phyloP scores from a whole-genome alignment of 1,140 invertebrate genomes.

The Cephus cinctus region DNA sequence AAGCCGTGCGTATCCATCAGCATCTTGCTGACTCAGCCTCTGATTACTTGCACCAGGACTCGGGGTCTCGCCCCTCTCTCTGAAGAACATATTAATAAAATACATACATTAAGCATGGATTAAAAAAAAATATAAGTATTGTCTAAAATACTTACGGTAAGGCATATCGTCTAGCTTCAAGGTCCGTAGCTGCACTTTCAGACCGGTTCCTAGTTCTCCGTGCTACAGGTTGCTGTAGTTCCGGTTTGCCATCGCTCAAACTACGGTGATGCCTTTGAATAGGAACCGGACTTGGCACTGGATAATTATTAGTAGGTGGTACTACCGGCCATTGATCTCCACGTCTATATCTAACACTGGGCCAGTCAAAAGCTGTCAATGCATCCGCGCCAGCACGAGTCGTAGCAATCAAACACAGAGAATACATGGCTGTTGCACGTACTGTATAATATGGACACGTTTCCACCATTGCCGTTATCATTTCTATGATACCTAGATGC shows the following conservation, averaged over 20 bases:
- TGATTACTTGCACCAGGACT: conserved; percentile 81
- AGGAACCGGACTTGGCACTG: conserved; percentile 45
- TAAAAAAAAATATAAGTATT: conserved; percentile 12
- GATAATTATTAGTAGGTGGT: conserved; percentile 51
- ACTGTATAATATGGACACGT: conserved; percentile 81
- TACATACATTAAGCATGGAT: conserved; percentile 12
- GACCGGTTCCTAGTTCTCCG: conserved; percentile 49
- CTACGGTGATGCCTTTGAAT: conserved; percentile 50
- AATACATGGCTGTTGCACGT: conserved; percentile 85
- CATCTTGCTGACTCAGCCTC: conserved; percentile 70
- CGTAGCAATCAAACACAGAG: conserved; percentile 79
- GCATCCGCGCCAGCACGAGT: conserved; percentile 78
- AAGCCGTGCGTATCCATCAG: conserved; percentile 79
- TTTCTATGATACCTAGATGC: conserved; percentile 60
- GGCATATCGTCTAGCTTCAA: conserved; percentile 39
- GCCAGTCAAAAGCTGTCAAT: conserved; percentile 73
- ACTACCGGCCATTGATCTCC: conserved; percentile 82
- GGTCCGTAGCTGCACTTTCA: conserved; percentile 50
- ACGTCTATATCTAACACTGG: conserved; percentile 76
- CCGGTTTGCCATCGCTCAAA: conserved; percentile 51
- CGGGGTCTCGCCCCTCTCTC: conserved; percentile 69
- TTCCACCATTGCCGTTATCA: conserved; percentile 71
- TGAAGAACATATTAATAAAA: conserved; percentile 39
- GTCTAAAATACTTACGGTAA: conserved; percentile 34
- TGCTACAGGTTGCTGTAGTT: conserved; percentile 38